Evolutionary conservation across 2,797 vertebrate species (phyloP), one percentile per base, ranked within the genome.

Genomic region (Typhlichthys eigenmanni): DNA sequence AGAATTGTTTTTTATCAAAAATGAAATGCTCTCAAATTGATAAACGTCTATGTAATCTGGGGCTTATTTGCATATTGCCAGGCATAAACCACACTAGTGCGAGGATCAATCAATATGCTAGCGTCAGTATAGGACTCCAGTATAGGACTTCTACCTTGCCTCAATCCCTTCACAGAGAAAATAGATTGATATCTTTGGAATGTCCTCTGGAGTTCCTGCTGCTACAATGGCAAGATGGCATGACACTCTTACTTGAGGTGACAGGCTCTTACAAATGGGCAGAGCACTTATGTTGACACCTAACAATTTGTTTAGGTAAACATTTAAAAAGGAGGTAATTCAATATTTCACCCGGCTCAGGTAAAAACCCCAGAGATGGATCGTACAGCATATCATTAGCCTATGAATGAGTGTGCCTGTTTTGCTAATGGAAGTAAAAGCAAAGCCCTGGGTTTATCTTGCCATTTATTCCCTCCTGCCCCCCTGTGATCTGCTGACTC

Each of bases 181-280:
- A 78, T 67, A 80, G 80, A 86, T 84, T 80, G 81, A 82, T 82
- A 78, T 74, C 78, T 87, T 85, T 87, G 75, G 79, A 85, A 82
- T 68, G 84, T 55, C 83, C 85, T 84, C 72, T 45, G 45, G 70
- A 63, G 69, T 70, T 60, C 55, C 5, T 61, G 58, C 72, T 66
- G 62, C 24, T 17, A 70, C 49, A 51, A 11, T 9, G 8, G 46
- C 57, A 66, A 55, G 34, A 62, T 62, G 46, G 43, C 60, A 58
- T 69, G 69, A 79, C 34, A 54, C 51, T 6, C 24, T 59, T 59
- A 51, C 46, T 17, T 14, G 29, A 62, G 61, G 59, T 56, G 66
- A 62, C 57, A 9, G 58, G 55, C 38, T 53, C 74, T 81, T 70
- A 77, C 55, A 53, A 67, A 78, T 59, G 47, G 64, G 49, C 52